Conservation (phyloP, 2,797 vertebrate species). For the Eospalax fontanierii region DNA sequence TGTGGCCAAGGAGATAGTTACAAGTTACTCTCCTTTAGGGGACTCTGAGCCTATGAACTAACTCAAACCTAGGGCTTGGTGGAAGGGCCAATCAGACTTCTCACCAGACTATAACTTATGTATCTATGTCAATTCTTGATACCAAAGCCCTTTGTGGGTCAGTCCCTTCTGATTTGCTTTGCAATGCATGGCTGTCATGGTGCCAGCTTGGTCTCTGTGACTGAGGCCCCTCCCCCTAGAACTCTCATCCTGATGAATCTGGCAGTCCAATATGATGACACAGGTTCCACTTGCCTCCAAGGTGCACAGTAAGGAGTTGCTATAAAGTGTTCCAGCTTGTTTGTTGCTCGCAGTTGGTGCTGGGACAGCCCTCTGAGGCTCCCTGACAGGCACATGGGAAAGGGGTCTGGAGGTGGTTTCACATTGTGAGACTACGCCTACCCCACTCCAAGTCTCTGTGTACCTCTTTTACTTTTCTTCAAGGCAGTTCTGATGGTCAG, state of each 20-base stretch:
- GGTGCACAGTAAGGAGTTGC: not conserved
- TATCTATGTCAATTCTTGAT: not conserved
- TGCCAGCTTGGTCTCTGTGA: not conserved
- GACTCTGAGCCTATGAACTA: not conserved
- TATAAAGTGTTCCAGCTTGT: not conserved
- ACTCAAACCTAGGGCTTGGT: not conserved
- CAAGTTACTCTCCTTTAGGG: not conserved
- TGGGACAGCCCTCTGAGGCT: not conserved
- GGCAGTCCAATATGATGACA: not conserved
- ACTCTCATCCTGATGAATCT: not conserved
- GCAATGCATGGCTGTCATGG: not conserved
- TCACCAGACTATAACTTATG: no score
- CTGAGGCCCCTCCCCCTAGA: not conserved
- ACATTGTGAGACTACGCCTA: accelerated
- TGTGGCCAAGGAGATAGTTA: not conserved
- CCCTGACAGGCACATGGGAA: not conserved
- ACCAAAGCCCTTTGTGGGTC: not conserved
- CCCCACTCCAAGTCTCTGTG: not conserved
- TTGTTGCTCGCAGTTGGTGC: not conserved
- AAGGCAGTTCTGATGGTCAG: not conserved
- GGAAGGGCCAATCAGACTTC: not conserved
- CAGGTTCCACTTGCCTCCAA: not conserved
- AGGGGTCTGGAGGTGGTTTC: not conserved
- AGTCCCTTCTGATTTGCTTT: not conserved
- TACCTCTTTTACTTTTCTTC: not conserved